Evolutionary conservation across 2,888 invertebrate genomes (phyloP).

Genomic region (Drosophila quinaria): DNA sequence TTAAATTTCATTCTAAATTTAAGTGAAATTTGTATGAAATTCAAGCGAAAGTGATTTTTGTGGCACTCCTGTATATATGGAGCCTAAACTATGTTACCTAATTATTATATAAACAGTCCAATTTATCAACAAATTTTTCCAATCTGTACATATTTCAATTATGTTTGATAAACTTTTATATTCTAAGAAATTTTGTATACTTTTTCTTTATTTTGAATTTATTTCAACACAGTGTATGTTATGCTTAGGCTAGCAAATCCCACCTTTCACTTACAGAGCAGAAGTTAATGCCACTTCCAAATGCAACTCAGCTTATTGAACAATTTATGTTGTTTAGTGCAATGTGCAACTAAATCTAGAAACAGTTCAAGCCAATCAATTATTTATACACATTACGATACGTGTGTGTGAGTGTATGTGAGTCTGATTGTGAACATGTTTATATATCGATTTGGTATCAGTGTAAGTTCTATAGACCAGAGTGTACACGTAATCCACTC

Average conservation of each 20-base stretch:
- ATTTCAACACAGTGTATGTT: not conserved
- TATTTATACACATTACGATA: constrained; percentile 22
- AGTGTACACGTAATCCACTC: constrained; percentile 48
- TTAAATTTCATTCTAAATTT: no score
- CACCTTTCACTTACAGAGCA: not conserved
- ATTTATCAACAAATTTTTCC: not conserved
- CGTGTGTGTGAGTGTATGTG: constrained; percentile 9
- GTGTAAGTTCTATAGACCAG: constrained; percentile 9
- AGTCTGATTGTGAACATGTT: constrained; percentile 1
- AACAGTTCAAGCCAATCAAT: constrained; percentile 20
- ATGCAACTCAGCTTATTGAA: constrained; percentile 26
- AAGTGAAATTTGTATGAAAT: no score
- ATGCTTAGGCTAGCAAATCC: not conserved
- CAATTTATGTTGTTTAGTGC: constrained; percentile 40
- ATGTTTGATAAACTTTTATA: no score
- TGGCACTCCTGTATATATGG: no score
- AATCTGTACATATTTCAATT: no score
- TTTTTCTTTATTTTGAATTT: not conserved
- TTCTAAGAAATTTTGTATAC: no score
- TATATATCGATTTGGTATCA: constrained; percentile 35
- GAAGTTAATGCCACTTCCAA: constrained; percentile 16
- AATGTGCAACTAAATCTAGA: constrained; percentile 32
- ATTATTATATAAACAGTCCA: no score
- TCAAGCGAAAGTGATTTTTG: no score
- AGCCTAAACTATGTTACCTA: no score